These are phyloP conservation scores for Amphipyra berbera DNA, from an alignment of 2,888 invertebrate species.

Conservation along the genomic window DNA sequence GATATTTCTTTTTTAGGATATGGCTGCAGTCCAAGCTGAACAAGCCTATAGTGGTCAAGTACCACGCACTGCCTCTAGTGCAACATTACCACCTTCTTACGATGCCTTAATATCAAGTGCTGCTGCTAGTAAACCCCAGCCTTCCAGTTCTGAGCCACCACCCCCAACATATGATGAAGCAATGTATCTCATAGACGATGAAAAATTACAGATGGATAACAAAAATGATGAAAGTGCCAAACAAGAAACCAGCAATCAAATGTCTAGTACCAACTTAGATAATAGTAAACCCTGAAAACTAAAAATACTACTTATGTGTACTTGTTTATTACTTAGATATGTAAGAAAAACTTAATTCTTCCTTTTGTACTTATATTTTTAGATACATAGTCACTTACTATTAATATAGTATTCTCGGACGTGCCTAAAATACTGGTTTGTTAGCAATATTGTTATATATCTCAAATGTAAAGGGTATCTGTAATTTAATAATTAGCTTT, in stretches of 20 bases:
- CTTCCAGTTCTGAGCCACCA: constrained; percentile 88
- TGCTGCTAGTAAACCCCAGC: constrained; percentile 80
- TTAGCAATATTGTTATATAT: constrained; percentile 76
- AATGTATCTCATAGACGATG: constrained; percentile 88
- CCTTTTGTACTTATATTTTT: constrained; percentile 85
- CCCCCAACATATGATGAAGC: constrained; percentile 92
- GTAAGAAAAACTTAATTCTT: constrained; percentile 84
- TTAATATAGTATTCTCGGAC: constrained; percentile 81
- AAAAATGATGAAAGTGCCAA: constrained; percentile 78
- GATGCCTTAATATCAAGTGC: constrained; percentile 88
- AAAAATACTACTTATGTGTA: constrained; percentile 56
- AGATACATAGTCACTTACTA: constrained; percentile 74
- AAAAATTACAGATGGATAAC: constrained; percentile 74
- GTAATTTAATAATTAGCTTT: constrained; percentile 59
- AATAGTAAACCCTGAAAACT: constrained; percentile 79
- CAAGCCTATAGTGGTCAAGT: constrained; percentile 88
- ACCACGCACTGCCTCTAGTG: constrained; percentile 89
- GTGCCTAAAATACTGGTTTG: constrained; percentile 86
- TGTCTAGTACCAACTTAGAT: constrained; percentile 70
- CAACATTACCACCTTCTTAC: constrained; percentile 91
- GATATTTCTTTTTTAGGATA: constrained; percentile 82
- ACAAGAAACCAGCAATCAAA: constrained; percentile 79
- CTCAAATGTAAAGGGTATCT: constrained; percentile 62
- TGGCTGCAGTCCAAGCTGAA: constrained; percentile 89
- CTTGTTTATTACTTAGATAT: constrained; percentile 68